Evolutionary conservation across 2,888 invertebrate species (phyloP).

Genomic region (Microdon myrmicae): DNA sequence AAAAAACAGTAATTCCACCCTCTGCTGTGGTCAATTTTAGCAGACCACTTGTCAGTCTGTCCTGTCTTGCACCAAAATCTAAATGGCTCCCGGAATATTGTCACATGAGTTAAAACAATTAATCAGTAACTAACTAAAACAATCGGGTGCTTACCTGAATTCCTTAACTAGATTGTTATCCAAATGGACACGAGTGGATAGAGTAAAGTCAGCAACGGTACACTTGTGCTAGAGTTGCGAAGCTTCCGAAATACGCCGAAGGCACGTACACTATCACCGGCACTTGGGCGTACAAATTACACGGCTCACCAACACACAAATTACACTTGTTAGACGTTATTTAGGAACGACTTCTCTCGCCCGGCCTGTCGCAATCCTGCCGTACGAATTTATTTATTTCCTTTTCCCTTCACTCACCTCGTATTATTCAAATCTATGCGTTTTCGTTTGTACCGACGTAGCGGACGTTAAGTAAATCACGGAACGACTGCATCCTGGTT

Average conservation of each 20-base stretch:
- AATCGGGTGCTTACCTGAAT: too few relatives aligned
- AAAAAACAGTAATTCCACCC: too few relatives aligned
- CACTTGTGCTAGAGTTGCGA: conserved; percentile 39
- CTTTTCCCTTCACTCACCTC: neutral
- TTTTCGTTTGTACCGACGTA: conserved; percentile 40
- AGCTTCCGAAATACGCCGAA: conserved; percentile 35
- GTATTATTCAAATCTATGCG: conserved; percentile 35
- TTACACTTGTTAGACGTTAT: conserved; percentile 46
- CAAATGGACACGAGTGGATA: too few relatives aligned
- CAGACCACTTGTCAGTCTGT: too few relatives aligned
- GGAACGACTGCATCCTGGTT: conserved; percentile 20
- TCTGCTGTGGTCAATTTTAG: too few relatives aligned
- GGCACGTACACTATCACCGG: conserved; percentile 28
- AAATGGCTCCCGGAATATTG: too few relatives aligned
- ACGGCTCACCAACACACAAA: conserved; percentile 37
- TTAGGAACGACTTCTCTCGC: too few relatives aligned
- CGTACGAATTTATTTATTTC: conserved; percentile 2
- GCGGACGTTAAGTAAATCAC: conserved; percentile 41
- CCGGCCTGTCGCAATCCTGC: too few relatives aligned
- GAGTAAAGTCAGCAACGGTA: conserved; percentile 13
- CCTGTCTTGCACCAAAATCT: too few relatives aligned
- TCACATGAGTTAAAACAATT: too few relatives aligned
- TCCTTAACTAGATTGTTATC: too few relatives aligned
- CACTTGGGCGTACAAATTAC: conserved; percentile 34
- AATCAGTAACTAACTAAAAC: too few relatives aligned